These are phyloP conservation scores for Hirtodrosophila cameraria DNA, from an alignment of 2,888 invertebrate species.

Conservation along the genomic window DNA sequence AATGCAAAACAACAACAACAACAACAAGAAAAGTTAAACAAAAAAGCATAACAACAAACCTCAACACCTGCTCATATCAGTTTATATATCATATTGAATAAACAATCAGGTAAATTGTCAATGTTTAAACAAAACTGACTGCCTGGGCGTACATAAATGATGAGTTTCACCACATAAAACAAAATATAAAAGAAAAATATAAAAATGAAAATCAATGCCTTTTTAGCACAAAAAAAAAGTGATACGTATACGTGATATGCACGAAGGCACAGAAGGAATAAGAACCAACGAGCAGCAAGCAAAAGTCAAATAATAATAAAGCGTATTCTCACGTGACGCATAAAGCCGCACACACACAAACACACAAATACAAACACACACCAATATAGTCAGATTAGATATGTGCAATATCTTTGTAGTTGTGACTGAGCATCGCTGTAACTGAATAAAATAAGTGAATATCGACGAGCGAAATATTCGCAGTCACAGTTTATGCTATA, in stretches of 20 bases:
- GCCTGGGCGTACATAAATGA: constrained; percentile 28
- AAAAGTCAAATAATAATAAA: constrained; percentile 76
- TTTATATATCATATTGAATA: constrained; percentile 4
- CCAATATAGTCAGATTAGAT: too few relatives aligned
- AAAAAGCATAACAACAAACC: constrained; percentile 25
- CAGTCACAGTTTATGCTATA: too few relatives aligned
- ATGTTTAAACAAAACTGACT: constrained; percentile 18
- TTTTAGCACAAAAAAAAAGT: constrained; percentile 37
- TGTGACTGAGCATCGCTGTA: too few relatives aligned
- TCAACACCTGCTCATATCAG: constrained; percentile 17
- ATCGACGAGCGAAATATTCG: too few relatives aligned
- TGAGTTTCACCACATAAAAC: constrained; percentile 3
- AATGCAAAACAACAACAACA: constrained; percentile 32
- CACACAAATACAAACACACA: constrained; percentile 23
- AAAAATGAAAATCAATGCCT: constrained; percentile 64
- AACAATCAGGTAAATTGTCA: constrained; percentile 26
- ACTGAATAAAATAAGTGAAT: too few relatives aligned
- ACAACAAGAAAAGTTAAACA: constrained; percentile 35
- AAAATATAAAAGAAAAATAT: constrained; percentile 4
- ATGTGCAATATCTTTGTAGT: too few relatives aligned
- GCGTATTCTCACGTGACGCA: constrained; percentile 78
- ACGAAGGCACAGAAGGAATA: constrained; percentile 34
- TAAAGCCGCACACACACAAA: constrained; percentile 51
- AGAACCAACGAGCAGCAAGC: constrained; percentile 13
- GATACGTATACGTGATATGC: constrained; percentile 73